Conservation (phyloP, 2,888 invertebrate genomes). For the Lithophane socia region DNA sequence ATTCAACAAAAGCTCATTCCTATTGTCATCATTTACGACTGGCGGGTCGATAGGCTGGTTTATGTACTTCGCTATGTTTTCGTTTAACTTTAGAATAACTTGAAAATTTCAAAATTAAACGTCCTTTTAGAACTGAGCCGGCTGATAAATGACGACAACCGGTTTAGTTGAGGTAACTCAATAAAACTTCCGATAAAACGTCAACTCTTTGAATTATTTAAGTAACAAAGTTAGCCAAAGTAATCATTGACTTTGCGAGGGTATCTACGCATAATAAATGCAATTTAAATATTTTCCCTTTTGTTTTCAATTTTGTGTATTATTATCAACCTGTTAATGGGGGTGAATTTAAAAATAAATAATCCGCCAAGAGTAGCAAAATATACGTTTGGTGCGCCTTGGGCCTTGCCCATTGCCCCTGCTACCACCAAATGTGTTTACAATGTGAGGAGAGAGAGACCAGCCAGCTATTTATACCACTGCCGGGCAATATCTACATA, state of each 20-base stretch:
- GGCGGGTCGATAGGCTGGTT: constrained; percentile 23
- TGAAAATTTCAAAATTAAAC: constrained; percentile 49
- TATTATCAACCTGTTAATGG: constrained; percentile 1
- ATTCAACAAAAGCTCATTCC: constrained; percentile 36
- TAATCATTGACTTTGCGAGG: constrained; percentile 50
- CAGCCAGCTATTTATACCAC: too few species aligned
- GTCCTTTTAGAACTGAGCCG: constrained; percentile 29
- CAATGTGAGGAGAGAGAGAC: neutral
- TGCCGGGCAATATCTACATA: too few species aligned
- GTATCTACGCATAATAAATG: constrained; percentile 51
- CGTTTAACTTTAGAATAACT: constrained; percentile 30
- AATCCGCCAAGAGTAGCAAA: neutral
- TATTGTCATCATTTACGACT: constrained; percentile 47
- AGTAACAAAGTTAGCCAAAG: constrained; percentile 58
- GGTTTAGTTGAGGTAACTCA: constrained; percentile 56
- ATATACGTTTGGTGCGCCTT: neutral
- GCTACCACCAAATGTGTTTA: neutral
- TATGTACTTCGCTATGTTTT: constrained; percentile 37
- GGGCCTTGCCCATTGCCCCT: too few species aligned
- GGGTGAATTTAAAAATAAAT: neutral
- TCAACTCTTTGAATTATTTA: constrained; percentile 58
- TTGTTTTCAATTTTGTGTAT: constrained; percentile 19
- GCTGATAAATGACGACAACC: constrained; percentile 58
- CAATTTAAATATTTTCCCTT: constrained; percentile 35
- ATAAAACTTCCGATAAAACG: constrained; percentile 60